Evolutionary conservation across 1,140 invertebrate genomes (phyloP).

Genomic region (Hyphantria cunea): DNA sequence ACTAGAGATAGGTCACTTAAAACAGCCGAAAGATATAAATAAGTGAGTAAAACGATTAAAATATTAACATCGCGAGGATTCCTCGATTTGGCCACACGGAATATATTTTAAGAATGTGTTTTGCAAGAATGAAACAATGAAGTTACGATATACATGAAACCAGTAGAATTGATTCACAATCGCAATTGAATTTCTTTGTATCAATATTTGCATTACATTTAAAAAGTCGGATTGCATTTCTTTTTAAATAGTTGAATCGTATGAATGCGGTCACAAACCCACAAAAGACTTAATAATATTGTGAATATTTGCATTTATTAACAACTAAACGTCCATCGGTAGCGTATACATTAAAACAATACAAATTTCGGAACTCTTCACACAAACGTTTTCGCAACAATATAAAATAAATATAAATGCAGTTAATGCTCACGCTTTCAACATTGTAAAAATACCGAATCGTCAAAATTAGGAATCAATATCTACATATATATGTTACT

Average conservation of each 20-base stretch:
- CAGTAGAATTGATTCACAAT: no score
- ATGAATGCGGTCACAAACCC: not conserved
- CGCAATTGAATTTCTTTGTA: no score
- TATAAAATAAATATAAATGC: slow-evolving; percentile 58
- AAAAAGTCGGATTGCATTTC: not conserved
- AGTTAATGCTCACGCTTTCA: slow-evolving; percentile 48
- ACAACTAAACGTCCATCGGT: slow-evolving; percentile 12
- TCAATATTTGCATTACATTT: no score
- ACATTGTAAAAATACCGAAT: slow-evolving; percentile 57
- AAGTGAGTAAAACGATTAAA: no score
- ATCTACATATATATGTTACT: slow-evolving; percentile 23
- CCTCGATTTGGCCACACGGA: no score
- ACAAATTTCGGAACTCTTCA: slow-evolving; percentile 37
- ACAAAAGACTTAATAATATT: not conserved
- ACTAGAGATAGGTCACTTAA: no score
- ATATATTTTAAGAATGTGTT: no score
- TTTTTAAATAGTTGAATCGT: no score
- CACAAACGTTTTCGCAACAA: slow-evolving; percentile 19
- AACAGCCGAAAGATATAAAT: no score
- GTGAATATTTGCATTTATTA: not conserved
- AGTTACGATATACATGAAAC: no score
- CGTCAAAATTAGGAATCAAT: slow-evolving; percentile 38
- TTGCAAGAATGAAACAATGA: no score
- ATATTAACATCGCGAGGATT: no score
- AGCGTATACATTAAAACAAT: slow-evolving; percentile 31